Base-by-base conservation (phyloP, 2,888 invertebrate genomes). In the Stegana nigrithorax region DNA sequence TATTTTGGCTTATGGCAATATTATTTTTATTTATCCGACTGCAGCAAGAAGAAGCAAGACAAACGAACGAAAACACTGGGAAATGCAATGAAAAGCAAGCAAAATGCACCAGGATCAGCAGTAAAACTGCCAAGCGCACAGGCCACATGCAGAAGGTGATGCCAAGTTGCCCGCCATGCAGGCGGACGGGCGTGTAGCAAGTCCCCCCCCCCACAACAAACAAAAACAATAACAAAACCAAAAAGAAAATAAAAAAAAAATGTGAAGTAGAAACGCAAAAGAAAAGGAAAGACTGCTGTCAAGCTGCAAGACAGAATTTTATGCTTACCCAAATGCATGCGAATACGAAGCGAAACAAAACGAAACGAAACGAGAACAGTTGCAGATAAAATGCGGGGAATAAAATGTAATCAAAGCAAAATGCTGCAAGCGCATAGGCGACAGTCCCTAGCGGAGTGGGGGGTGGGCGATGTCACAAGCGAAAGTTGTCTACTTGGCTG, bases 211-310 rank as follows among this genome's bases (percentile, higher is more conserved):
- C n/a, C n/a, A n/a, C n/a, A n/a, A n/a, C n/a, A n/a, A n/a, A n/a
- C n/a, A n/a, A n/a, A n/a, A n/a, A n/a, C n/a, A n/a, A n/a, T n/a
- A n/a, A n/a, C n/a, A n/a, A n/a, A n/a, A n/a, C n/a, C n/a, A n/a
- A n/a, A n/a, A n/a, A n/a, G n/a, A n/a, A n/a, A n/a, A n/a, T n/a
- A n/a, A n/a, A n/a, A n/a, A n/a, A 5, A 42, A 17, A 0, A 42
- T 8, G 12, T 14, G 5, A n/a, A 42, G 7, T 39, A 14, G 3
- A 39, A 39, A 39, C 14, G 39, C 39, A 39, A 44, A 14, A 44
- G 17, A n/a, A 44, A 44, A 44, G 14, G 44, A n/a, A 51, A 51
- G 27, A 51, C 51, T 51, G 51, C 26, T 51, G 51, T 51, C 51
- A 51, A 51, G 51, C 29, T 51, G 51, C 17, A n/a, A 17, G n/a